Evolutionary conservation across 2,888 invertebrate species (phyloP).

Genomic region (Drosophila kanekoi): DNA sequence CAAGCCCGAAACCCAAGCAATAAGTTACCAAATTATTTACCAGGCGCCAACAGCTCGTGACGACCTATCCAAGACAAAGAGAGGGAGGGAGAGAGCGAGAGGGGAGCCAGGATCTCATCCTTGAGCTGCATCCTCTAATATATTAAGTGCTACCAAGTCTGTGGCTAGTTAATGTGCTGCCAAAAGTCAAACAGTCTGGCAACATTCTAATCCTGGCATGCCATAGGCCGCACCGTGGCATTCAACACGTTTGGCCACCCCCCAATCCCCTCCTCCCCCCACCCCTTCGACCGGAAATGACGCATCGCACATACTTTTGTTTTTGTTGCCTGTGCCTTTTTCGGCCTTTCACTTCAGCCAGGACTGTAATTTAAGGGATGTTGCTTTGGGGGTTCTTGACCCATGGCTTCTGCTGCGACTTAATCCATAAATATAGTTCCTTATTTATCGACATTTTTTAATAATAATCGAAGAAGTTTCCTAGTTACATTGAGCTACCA

Average conservation of each 20-base stretch:
- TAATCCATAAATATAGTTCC: too few species aligned
- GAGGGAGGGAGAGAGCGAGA: neutral
- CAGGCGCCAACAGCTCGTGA: slow-evolving; percentile 26
- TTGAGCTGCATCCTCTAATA: neutral
- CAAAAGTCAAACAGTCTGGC: slow-evolving; percentile 25
- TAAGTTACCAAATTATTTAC: slow-evolving; percentile 58
- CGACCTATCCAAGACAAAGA: slow-evolving; percentile 16
- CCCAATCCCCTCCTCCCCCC: slow-evolving; percentile 6
- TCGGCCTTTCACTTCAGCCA: slow-evolving; percentile 16
- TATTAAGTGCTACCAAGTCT: slow-evolving; percentile 23
- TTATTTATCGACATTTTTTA: too few species aligned
- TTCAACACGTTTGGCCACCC: slow-evolving; percentile 55
- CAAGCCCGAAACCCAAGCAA: slow-evolving; percentile 40
- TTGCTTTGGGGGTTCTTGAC: slow-evolving; percentile 64
- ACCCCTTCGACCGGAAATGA: slow-evolving; percentile 62
- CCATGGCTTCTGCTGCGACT: slow-evolving; percentile 16
- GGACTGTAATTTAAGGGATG: slow-evolving; percentile 35
- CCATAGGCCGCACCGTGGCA: slow-evolving; percentile 24
- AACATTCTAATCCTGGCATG: neutral
- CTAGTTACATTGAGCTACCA: neutral
- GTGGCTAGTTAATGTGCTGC: slow-evolving; percentile 27
- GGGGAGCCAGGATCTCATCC: slow-evolving; percentile 11
- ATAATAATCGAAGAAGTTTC: neutral
- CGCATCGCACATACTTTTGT: slow-evolving; percentile 58
- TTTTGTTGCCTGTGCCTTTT: slow-evolving; percentile 36